Conservation (phyloP, 2,888 invertebrate genomes). For the Cacoxenus indagator region DNA sequence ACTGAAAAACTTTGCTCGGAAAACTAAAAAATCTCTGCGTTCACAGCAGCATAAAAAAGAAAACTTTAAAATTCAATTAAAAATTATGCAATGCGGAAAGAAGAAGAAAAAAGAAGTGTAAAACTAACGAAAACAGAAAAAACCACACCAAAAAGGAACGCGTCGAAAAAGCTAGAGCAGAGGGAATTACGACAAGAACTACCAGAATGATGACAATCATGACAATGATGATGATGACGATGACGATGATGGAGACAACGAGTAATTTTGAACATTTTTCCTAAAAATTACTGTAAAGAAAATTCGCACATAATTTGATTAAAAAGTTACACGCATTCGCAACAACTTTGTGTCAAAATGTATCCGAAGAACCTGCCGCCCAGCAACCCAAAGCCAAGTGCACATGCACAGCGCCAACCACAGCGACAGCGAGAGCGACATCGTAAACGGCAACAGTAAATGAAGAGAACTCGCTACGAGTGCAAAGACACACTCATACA, state of each 20-base stretch:
- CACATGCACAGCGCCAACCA: conserved; percentile 42
- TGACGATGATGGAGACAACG: neutral
- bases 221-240: conserved; percentile 23
- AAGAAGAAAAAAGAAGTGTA: conserved; percentile 27
- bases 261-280: conserved; percentile 52
- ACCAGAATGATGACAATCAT: conserved; percentile 8
- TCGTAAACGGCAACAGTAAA: conserved; percentile 20
- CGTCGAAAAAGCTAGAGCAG: conserved; percentile 46
- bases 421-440: conserved; percentile 31
- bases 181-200: conserved; percentile 34
- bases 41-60: conserved; percentile 27
- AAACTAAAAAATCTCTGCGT: conserved; percentile 44
- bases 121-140: conserved; percentile 19
- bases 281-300: conserved; percentile 64
- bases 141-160: conserved; percentile 25
- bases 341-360: conserved; percentile 31
- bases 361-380: conserved; percentile 1
- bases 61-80: conserved; percentile 63
- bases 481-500: neutral
- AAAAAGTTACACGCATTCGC: conserved; percentile 63
- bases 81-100: conserved; percentile 54
- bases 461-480: neutral
- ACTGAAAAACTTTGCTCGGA: conserved; percentile 10
- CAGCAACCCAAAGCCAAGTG: too few relatives aligned
- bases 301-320: conserved; percentile 63